Base-by-base conservation (phyloP, 2,113 vertebrate genomes). In the Trogon surrucura region DNA sequence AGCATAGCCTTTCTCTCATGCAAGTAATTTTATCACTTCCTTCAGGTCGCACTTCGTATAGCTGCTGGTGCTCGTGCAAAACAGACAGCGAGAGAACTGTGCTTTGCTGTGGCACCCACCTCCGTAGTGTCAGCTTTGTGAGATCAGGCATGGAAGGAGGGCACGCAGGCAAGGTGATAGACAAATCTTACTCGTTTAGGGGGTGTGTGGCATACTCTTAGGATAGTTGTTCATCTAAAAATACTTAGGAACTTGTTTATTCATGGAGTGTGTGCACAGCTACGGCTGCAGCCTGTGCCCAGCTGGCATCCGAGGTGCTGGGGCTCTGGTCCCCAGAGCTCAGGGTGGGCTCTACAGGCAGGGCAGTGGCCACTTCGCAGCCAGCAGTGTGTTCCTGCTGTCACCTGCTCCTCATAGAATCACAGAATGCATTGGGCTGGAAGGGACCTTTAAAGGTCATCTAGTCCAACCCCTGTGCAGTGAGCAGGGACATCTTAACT, bases 141-240 rank as follows among this genome's bases (percentile, higher is more conserved):
- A 50, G 70, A 54, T 75, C 20, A 36, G 45, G 26, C 50, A 10
- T 4, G 19, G 19, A 64, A 74, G 30, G 53, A 54, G 56, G 60
- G 15, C n/a, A 11, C 27, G 6, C 0, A 1, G 19, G 36, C 7
- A 29, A 41, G 45, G 41, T 4, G 2, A 32, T 72, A 13, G 1
- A n/a, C 25, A 57, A 22, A 86, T 58, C 57, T 32, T 9, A 17
- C 25, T 66, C 1, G 0, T 44, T 78, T 58, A 11, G 25, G 60
- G 41, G 44, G 50, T 30, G 65, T 48, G 4, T 73, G 75, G 61
- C 23, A 5, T 26, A n/a, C 13, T 32, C 36, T 48, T 36, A 47
- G 51, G 58, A 20, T 25, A 73, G 36, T 67, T 41, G 53, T 75
- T 41, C 30, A 38, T 10, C 47, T 70, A 13, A 77, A 72, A 71